Percentiles rank a stretch among this genome's conserved stretches.
phyloP scores from a whole-genome alignment of 2,888 invertebrate species.

The Julus scanicus region DNA sequence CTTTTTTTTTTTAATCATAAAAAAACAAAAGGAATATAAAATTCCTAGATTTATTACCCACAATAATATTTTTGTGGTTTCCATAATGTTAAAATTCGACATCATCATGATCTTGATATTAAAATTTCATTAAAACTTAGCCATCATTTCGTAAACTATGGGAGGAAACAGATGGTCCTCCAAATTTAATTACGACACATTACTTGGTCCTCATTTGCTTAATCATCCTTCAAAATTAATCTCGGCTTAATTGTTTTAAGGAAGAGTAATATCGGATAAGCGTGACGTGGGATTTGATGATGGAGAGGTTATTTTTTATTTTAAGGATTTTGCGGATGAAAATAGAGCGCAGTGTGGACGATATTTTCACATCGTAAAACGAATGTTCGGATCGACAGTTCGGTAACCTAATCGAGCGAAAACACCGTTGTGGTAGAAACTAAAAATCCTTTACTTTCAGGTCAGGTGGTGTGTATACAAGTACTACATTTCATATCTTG shows the following conservation, averaged over 20 bases:
- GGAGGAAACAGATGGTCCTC: not conserved
- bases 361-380: no score
- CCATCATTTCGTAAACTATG: not conserved
- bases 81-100: no score
- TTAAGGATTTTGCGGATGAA: no score
- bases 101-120: no score
- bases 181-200: not conserved
- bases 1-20: no score
- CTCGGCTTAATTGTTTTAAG: not conserved
- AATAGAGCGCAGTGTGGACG: no score
- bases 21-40: no score
- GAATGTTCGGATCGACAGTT: not conserved
- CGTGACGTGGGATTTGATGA: not conserved
- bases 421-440: not conserved
- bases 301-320: not conserved
- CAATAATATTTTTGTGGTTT: no score
- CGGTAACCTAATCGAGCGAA: not conserved
- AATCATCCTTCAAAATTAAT: not conserved
- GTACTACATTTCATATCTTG: not conserved
- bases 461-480: not conserved
- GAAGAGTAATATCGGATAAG: not conserved
- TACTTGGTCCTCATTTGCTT: not conserved
- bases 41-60: no score
- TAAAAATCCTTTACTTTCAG: not conserved
- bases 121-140: not conserved